These are phyloP conservation scores for Odocoileus hemionus DNA, from an alignment of 2,113 vertebrate species.

Conservation along the genomic window DNA sequence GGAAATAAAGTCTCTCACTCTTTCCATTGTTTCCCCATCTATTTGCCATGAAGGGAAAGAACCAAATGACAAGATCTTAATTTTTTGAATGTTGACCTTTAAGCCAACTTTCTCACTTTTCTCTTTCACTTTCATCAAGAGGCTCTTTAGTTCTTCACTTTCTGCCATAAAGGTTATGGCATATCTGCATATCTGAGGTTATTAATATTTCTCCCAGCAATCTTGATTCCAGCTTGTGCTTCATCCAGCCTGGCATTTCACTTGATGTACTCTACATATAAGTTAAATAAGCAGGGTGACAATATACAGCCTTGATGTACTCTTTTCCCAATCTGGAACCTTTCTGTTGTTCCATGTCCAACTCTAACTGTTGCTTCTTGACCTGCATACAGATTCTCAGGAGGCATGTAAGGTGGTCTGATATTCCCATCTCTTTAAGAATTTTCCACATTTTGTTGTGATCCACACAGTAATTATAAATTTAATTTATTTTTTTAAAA, in stretches of 20 bases:
- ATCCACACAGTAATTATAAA: not conserved
- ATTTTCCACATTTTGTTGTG: not conserved
- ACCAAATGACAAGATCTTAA: not conserved
- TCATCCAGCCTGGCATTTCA: not conserved
- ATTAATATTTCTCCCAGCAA: not conserved
- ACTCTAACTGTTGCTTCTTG: not conserved
- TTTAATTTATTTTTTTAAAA: not conserved
- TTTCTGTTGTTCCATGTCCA: not conserved
- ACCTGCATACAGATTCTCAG: not conserved
- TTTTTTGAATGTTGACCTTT: not conserved
- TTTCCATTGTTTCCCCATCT: not conserved
- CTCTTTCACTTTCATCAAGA: not conserved
- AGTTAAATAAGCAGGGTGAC: not conserved
- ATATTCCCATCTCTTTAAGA: not conserved
- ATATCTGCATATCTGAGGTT: not conserved
- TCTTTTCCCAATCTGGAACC: not conserved
- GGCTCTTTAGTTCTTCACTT: not conserved
- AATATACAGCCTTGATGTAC: not conserved
- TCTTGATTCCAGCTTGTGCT: not conserved
- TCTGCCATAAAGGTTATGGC: not conserved
- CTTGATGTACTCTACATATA: not conserved
- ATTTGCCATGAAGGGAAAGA: not conserved
- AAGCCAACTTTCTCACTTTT: not conserved
- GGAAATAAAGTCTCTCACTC: not conserved
- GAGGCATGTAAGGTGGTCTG: not conserved